Percentiles rank a stretch among this genome's conserved stretches.
Evolutionary conservation across 2,113 vertebrate genomes (phyloP).

Genomic region (Nothobranchius furzeri): DNA sequence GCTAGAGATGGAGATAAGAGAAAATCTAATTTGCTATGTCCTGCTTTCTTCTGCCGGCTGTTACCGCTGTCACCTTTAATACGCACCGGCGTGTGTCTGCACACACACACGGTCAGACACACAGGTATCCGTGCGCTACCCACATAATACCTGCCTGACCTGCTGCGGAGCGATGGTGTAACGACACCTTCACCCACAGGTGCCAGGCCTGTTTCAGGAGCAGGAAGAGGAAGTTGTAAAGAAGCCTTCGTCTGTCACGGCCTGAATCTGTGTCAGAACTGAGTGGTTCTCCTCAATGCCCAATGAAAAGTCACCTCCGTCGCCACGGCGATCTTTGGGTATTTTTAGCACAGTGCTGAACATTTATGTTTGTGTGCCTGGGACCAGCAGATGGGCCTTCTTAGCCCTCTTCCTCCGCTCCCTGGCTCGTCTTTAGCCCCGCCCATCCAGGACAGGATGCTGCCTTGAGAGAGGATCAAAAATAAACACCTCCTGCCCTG

Average conservation of each 20-base stretch:
- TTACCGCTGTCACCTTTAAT: conserved; percentile 24
- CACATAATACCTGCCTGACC: background rate
- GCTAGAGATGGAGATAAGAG: conserved; percentile 61
- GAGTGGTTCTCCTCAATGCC: conserved; percentile 65
- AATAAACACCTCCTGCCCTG: conserved; percentile 78
- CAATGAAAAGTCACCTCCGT: conserved; percentile 92
- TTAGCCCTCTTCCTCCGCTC: conserved; percentile 94
- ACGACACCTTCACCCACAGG: conserved; percentile 17
- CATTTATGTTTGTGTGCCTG: conserved; percentile 81
- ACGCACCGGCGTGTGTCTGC: background rate
- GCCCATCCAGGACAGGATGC: conserved; percentile 94
- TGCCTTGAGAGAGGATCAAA: conserved; percentile 89
- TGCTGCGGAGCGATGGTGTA: conserved; percentile 15
- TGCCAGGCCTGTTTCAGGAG: conserved; percentile 38
- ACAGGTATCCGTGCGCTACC: background rate
- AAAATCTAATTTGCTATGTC: conserved; percentile 76
- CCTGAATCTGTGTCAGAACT: conserved; percentile 51
- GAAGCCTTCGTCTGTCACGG: conserved; percentile 29
- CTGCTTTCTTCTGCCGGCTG: conserved; percentile 45
- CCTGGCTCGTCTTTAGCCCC: conserved; percentile 83
- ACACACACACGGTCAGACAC: background rate
- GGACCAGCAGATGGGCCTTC: conserved; percentile 98
- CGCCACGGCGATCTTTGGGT: conserved; percentile 82
- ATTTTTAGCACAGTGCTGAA: conserved; percentile 92
- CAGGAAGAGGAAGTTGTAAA: conserved; percentile 59